Evolutionary conservation across 2,888 invertebrate genomes (phyloP).

Genomic region (Sepiola atlantica): DNA sequence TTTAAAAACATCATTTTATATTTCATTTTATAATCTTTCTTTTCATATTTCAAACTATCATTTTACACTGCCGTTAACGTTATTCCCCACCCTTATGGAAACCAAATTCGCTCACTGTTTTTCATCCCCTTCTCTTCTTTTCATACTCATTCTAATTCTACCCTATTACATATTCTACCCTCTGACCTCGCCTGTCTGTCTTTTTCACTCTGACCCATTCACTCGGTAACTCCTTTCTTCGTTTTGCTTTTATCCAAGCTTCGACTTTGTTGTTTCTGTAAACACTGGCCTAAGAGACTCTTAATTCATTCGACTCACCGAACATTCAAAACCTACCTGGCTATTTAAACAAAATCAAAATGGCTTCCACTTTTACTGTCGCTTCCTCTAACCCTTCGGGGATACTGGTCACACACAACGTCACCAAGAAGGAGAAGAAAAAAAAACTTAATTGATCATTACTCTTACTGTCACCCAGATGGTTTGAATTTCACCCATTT

Average conservation of each 20-base stretch:
- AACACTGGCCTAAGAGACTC: background rate
- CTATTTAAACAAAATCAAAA: constrained; percentile 23
- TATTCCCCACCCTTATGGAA: background rate
- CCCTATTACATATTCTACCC: too few relatives aligned
- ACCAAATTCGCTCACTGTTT: background rate
- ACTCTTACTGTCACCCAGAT: background rate
- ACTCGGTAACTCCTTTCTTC: background rate
- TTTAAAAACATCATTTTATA: background rate
- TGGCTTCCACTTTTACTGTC: background rate
- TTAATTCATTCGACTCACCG: background rate
- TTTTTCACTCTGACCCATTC: background rate
- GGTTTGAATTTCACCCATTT: constrained; percentile 16
- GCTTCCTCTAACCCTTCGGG: background rate
- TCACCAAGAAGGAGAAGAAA: background rate
- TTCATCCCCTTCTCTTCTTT: background rate
- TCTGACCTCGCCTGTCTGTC: background rate
- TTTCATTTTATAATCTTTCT: background rate
- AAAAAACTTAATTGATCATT: background rate
- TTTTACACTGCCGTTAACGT: too few relatives aligned
- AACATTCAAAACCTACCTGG: constrained; percentile 14
- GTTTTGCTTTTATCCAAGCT: background rate
- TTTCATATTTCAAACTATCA: background rate
- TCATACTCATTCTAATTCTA: background rate
- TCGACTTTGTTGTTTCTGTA: background rate
- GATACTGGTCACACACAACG: background rate